A percentile compares a stretch with the other conserved stretches of the same genome.
phyloP scores from a whole-genome alignment of 2,888 invertebrate genomes.

The Dryomyza anilis region DNA sequence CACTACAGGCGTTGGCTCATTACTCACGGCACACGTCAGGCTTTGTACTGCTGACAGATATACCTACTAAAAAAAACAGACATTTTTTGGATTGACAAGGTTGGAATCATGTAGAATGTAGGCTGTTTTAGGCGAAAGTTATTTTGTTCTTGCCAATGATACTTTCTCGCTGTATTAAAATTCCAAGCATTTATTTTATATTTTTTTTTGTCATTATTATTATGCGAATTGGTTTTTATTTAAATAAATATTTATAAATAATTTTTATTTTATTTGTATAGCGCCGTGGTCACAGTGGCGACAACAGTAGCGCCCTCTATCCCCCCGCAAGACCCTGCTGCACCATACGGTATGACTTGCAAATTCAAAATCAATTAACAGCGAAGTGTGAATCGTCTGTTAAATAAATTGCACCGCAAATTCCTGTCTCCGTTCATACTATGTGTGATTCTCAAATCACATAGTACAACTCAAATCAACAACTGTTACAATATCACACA shows the following conservation, averaged over 20 bases:
- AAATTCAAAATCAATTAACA: conserved; percentile 23
- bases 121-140: no score
- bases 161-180: no score
- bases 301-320: background rate
- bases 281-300: background rate
- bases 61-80: background rate
- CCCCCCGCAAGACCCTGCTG: background rate
- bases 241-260: no score
- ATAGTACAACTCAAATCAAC: no score
- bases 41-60: background rate
- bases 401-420: conserved; percentile 18
- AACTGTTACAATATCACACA: no score
- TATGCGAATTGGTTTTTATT: no score
- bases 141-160: no score
- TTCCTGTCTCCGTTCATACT: background rate
- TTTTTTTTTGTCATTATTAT: no score
- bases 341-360: conserved; percentile 1
- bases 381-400: conserved; percentile 7
- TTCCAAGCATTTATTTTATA: background rate
- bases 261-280: no score
- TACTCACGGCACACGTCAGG: background rate
- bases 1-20: no score
- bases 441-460: no score
- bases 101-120: background rate
- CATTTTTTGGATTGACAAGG: background rate